Evolutionary conservation across 1,140 invertebrate species (phyloP).

Genomic region (Drosophila azteca): DNA sequence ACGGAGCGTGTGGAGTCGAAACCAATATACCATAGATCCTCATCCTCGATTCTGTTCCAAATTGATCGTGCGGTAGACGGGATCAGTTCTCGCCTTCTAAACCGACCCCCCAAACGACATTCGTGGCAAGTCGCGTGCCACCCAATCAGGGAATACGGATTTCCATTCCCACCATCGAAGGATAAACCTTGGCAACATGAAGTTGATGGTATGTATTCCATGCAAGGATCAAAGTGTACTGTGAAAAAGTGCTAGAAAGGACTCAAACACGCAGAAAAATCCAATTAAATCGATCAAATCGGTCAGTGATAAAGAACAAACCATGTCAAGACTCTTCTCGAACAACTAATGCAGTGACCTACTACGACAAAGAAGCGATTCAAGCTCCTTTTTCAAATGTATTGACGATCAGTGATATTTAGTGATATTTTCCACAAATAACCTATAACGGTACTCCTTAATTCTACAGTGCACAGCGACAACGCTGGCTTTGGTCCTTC

Average conservation of each 20-base stretch:
- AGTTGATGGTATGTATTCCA: conserved; percentile 72
- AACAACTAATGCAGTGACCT: too few species aligned
- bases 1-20: conserved; percentile 61
- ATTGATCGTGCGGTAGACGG: conserved; percentile 16
- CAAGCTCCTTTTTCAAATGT: too few species aligned
- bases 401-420: background rate
- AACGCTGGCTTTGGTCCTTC: conserved; percentile 85
- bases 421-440: background rate
- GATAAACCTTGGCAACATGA: conserved; percentile 70
- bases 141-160: conserved; percentile 39
- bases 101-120: conserved; percentile 1
- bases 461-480: conserved; percentile 82
- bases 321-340: too few species aligned
- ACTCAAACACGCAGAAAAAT: conserved; percentile 5
- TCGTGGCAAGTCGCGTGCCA: conserved; percentile 22
- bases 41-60: conserved; percentile 17
- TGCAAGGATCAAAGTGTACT: conserved; percentile 16
- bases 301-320: background rate
- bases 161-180: conserved; percentile 53
- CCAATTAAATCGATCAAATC: conserved; percentile 1
- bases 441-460: background rate
- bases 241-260: conserved; percentile 40
- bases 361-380: too few species aligned
- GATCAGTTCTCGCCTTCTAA: conserved; percentile 38
- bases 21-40: conserved; percentile 27